phyloP scores from a whole-genome alignment of 2,888 invertebrate species.

The Drosophila nigricruria region DNA sequence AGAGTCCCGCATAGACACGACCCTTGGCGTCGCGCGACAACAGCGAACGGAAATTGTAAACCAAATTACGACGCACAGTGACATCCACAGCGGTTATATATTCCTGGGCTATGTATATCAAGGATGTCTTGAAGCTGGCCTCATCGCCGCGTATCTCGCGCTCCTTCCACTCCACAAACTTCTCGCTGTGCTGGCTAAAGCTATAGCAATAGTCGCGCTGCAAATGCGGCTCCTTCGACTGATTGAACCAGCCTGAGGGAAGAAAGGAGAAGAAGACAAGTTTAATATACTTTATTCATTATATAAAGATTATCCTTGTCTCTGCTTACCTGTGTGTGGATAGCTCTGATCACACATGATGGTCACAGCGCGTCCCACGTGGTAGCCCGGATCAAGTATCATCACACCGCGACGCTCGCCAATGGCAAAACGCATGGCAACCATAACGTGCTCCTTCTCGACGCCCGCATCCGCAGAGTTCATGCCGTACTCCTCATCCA shows the following conservation, averaged over 20 bases:
- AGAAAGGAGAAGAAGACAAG: neutral
- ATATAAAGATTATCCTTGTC: neutral
- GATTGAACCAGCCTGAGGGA: constrained; percentile 91
- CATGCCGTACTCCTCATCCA: constrained; percentile 86
- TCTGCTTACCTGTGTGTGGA: constrained; percentile 90
- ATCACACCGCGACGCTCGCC: constrained; percentile 91
- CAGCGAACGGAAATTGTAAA: constrained; percentile 92
- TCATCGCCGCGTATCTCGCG: constrained; percentile 89
- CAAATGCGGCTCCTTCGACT: constrained; percentile 91
- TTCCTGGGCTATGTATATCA: constrained; percentile 92
- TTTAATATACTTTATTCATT: neutral
- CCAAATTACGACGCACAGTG: constrained; percentile 94
- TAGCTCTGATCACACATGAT: constrained; percentile 94
- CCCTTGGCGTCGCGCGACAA: constrained; percentile 94
- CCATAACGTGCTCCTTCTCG: constrained; percentile 95
- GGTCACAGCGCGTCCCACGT: constrained; percentile 93
- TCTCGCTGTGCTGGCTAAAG: constrained; percentile 88
- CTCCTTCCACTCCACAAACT: constrained; percentile 95
- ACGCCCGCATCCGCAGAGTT: constrained; percentile 85
- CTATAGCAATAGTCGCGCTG: constrained; percentile 94
- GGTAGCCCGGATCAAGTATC: constrained; percentile 96
- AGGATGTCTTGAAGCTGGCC: constrained; percentile 89
- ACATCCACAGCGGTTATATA: constrained; percentile 93
- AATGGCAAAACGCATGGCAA: constrained; percentile 90
- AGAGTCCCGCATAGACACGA: constrained; percentile 92